Evolutionary conservation across 2,888 invertebrate species (phyloP).

Genomic region (Smittia sp.): DNA sequence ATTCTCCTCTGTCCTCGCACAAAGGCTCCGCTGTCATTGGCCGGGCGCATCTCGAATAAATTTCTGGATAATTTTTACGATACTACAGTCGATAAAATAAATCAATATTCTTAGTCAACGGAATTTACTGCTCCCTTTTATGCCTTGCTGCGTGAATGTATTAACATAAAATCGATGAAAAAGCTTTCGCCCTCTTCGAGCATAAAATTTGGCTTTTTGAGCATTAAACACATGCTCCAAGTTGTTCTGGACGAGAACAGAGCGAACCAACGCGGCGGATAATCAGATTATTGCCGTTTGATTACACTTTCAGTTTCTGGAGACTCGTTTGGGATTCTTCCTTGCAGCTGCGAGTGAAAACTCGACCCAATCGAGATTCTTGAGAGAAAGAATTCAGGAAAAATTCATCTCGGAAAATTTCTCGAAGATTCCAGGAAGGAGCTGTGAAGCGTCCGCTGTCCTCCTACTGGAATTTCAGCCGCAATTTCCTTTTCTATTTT

Average conservation of each 20-base stretch:
- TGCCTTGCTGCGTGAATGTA: slow-evolving; percentile 12
- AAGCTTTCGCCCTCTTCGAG: not conserved
- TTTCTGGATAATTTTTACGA: slow-evolving; percentile 23
- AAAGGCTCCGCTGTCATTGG: too few relatives aligned
- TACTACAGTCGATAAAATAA: slow-evolving; percentile 24
- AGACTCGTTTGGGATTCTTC: too few relatives aligned
- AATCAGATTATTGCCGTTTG: not conserved
- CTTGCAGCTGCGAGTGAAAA: too few relatives aligned
- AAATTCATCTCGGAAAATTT: too few relatives aligned
- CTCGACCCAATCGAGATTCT: too few relatives aligned
- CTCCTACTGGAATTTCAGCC: too few relatives aligned
- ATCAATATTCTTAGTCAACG: slow-evolving; percentile 25
- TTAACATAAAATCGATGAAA: slow-evolving; percentile 34
- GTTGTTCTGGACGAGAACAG: not conserved
- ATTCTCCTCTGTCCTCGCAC: too few relatives aligned
- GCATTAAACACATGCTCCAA: not conserved
- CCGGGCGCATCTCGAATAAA: too few relatives aligned
- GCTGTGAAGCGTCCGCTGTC: too few relatives aligned
- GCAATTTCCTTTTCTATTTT: too few relatives aligned
- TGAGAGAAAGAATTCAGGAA: too few relatives aligned
- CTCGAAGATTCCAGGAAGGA: too few relatives aligned
- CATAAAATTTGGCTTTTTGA: not conserved
- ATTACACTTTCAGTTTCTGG: not conserved
- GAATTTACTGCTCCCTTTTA: slow-evolving; percentile 22
- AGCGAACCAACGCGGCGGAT: not conserved